These are phyloP conservation scores for Chondrilla cf. caribensis DNA, from an alignment of 37 sponge, comb jelly and placozoan species.

Conservation along the genomic window DNA sequence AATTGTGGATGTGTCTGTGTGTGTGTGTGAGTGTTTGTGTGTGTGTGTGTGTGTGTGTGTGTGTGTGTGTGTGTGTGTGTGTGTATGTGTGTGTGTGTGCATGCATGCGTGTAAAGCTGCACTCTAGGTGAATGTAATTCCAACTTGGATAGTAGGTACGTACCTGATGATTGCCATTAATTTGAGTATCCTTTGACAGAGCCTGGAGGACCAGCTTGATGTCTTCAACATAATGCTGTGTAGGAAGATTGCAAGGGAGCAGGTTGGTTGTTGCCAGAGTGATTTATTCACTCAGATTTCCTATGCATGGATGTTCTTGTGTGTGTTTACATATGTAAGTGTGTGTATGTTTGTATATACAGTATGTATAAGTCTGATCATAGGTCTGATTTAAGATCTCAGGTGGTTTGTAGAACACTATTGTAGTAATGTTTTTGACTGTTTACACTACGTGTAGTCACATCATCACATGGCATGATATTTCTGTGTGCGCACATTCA, in stretches of 20 bases:
- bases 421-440: too few relatives aligned
- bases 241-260: conserved; percentile 32
- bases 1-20: neutral
- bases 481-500: neutral
- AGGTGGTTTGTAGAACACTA: too few relatives aligned
- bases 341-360: too few relatives aligned
- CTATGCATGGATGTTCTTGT: neutral
- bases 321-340: neutral
- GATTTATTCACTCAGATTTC: too few relatives aligned
- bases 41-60: neutral
- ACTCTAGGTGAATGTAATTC: neutral
- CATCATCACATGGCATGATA: too few relatives aligned
- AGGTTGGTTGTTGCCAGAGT: conserved; percentile 1
- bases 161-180: neutral
- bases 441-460: too few relatives aligned
- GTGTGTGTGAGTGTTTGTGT: neutral
- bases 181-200: conserved; percentile 31
- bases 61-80: conserved; percentile 14
- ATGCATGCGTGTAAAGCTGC: neutral
- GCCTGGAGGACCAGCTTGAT: conserved; percentile 66
- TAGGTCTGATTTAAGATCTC: too few relatives aligned
- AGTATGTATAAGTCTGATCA: too few relatives aligned
- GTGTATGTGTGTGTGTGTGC: neutral
- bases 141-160: neutral
- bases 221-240: conserved; percentile 76